Evolutionary conservation across 2,888 invertebrate genomes (phyloP).

Genomic region (Sceliomorpha sp.): DNA sequence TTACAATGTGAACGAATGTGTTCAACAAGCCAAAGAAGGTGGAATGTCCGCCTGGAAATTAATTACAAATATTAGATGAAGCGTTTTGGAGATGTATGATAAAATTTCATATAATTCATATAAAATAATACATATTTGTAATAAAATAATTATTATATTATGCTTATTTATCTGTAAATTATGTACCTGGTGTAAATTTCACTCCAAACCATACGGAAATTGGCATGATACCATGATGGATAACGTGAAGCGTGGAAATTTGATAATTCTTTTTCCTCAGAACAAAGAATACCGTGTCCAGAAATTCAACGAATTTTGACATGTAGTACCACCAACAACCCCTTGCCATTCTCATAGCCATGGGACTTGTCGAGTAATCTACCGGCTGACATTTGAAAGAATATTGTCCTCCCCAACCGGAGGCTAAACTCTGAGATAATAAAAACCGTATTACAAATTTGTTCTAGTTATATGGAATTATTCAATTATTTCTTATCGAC

Average conservation of each 20-base stretch:
- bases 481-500: too few relatives aligned
- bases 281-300: constrained; percentile 97
- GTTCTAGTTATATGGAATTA: too few relatives aligned
- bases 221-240: constrained; percentile 98
- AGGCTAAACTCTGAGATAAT: constrained; percentile 80
- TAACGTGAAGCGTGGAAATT: constrained; percentile 95
- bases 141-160: too few relatives aligned
- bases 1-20: constrained; percentile 96
- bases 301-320: constrained; percentile 96
- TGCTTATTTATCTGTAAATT: background rate
- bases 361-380: constrained; percentile 86
- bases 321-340: constrained; percentile 97
- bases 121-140: background rate
- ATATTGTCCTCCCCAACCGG: constrained; percentile 88
- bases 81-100: background rate
- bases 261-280: constrained; percentile 96
- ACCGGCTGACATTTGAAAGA: constrained; percentile 90
- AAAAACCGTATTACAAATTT: constrained; percentile 3
- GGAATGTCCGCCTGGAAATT: constrained; percentile 89
- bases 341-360: constrained; percentile 87
- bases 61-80: constrained; percentile 1
- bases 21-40: constrained; percentile 96
- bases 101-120: background rate
- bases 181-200: constrained; percentile 93
- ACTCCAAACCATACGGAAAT: constrained; percentile 99